These are phyloP conservation scores for Trichopria drosophilae DNA, from an alignment of 2,888 invertebrate species.

Conservation along the genomic window DNA sequence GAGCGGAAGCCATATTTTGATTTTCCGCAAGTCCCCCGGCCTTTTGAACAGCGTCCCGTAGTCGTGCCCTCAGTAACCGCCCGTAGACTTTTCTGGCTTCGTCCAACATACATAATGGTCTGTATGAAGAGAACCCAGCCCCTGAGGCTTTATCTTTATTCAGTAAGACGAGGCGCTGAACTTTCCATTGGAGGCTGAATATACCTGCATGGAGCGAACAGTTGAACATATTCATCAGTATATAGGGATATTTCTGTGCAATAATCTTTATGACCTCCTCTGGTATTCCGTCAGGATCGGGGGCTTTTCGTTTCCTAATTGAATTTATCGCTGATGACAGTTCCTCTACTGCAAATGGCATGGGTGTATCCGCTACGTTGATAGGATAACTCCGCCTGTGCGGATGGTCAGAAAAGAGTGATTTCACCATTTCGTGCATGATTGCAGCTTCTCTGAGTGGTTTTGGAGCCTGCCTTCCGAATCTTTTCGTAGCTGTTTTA, in stretches of 20 bases:
- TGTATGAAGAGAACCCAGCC: slow-evolving; percentile 26
- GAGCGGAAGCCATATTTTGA: slow-evolving; percentile 32
- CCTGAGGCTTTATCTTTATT: slow-evolving; percentile 34
- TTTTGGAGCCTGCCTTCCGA: neutral
- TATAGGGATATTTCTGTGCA: slow-evolving; percentile 1
- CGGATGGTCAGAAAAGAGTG: neutral
- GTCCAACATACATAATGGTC: slow-evolving; percentile 30
- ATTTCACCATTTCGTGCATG: neutral
- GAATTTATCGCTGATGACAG: too few relatives aligned
- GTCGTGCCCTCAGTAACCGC: slow-evolving; percentile 32
- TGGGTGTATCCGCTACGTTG: too few relatives aligned
- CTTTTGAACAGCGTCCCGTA: slow-evolving; percentile 21
- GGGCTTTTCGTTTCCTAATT: too few relatives aligned
- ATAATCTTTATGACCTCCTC: slow-evolving; percentile 18
- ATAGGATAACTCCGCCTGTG: too few relatives aligned
- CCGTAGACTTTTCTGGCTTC: slow-evolving; percentile 30
- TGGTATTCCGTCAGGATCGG: too few relatives aligned
- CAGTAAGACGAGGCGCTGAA: slow-evolving; percentile 25
- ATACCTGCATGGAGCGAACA: slow-evolving; percentile 24
- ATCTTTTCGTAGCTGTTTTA: neutral
- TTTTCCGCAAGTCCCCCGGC: slow-evolving; percentile 29
- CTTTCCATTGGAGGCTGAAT: too few relatives aligned
- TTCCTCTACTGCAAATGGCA: too few relatives aligned
- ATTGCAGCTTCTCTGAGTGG: neutral
- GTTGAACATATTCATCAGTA: slow-evolving; percentile 26